Percentiles rank a stretch among this genome's conserved stretches.
Evolutionary conservation across 2,888 invertebrate genomes (phyloP).

Genomic region (Axea sp.): DNA sequence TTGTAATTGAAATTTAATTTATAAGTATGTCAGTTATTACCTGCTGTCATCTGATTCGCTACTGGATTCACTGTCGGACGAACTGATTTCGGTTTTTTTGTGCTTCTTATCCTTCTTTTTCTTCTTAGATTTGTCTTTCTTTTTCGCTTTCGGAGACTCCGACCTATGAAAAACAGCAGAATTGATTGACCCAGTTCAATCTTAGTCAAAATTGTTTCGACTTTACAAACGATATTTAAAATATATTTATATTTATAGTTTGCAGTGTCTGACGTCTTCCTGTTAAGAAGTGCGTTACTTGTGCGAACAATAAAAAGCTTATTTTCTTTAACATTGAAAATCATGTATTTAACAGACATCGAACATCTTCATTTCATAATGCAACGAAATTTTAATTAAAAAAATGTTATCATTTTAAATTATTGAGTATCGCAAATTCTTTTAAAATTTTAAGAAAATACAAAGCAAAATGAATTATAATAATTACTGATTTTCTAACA

Average conservation of each 20-base stretch:
- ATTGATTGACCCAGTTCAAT: slow-evolving; percentile 18
- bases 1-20: too few relatives aligned
- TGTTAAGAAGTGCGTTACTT: slow-evolving; percentile 77
- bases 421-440: too few relatives aligned
- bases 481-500: too few relatives aligned
- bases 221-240: slow-evolving; percentile 63
- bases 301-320: slow-evolving; percentile 76
- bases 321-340: slow-evolving; percentile 68
- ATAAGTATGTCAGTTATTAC: too few relatives aligned
- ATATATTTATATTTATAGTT: slow-evolving; percentile 67
- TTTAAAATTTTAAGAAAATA: too few relatives aligned
- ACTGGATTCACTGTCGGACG: slow-evolving; percentile 76
- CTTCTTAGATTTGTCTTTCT: slow-evolving; percentile 77
- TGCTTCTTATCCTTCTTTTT: slow-evolving; percentile 78
- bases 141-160: slow-evolving; percentile 77
- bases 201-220: slow-evolving; percentile 25
- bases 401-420: too few relatives aligned
- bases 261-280: slow-evolving; percentile 75
- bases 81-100: slow-evolving; percentile 74
- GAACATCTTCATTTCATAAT: too few relatives aligned
- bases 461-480: too few relatives aligned
- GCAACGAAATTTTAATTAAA: too few relatives aligned
- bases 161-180: slow-evolving; percentile 70
- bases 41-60: slow-evolving; percentile 77
- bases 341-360: slow-evolving; percentile 56